Evolutionary conservation across 2,888 invertebrate genomes (phyloP).

Genomic region (Trissolcus japonicus): DNA sequence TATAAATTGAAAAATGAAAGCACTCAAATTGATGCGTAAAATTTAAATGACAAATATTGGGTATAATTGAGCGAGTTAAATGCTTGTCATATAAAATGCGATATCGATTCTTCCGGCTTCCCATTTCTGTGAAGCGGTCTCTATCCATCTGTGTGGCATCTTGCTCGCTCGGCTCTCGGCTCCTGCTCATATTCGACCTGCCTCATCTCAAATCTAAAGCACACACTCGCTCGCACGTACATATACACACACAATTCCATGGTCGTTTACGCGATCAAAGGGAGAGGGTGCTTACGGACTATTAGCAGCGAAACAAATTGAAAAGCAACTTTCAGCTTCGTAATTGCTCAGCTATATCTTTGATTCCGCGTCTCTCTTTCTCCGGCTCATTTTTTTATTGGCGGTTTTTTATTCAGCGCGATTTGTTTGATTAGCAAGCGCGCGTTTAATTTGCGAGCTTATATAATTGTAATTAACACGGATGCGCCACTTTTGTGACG

Average conservation of each 20-base stretch:
- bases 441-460: slow-evolving; percentile 15
- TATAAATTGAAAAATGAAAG: slow-evolving; percentile 17
- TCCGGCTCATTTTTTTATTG: slow-evolving; percentile 35
- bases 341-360: slow-evolving; percentile 52
- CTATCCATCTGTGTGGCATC: slow-evolving; percentile 22
- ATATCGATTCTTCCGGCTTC: slow-evolving; percentile 56
- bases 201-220: slow-evolving; percentile 52
- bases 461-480: not conserved
- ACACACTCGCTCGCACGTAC: slow-evolving; percentile 17
- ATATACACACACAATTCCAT: slow-evolving; percentile 24
- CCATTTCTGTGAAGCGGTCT: slow-evolving; percentile 20
- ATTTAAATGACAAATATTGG: slow-evolving; percentile 52
- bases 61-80: slow-evolving; percentile 58
- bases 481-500: not conserved
- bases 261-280: slow-evolving; percentile 53
- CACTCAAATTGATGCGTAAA: slow-evolving; percentile 41
- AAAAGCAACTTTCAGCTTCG: slow-evolving; percentile 56
- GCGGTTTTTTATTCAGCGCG: slow-evolving; percentile 29
- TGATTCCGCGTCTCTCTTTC: slow-evolving; percentile 39
- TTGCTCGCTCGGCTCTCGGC: slow-evolving; percentile 23
- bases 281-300: slow-evolving; percentile 57
- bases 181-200: slow-evolving; percentile 49
- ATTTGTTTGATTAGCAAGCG: slow-evolving; percentile 31
- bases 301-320: slow-evolving; percentile 58
- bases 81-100: slow-evolving; percentile 58